Conservation (phyloP, 2,888 invertebrate genomes). For the Ophioninae sp. region DNA sequence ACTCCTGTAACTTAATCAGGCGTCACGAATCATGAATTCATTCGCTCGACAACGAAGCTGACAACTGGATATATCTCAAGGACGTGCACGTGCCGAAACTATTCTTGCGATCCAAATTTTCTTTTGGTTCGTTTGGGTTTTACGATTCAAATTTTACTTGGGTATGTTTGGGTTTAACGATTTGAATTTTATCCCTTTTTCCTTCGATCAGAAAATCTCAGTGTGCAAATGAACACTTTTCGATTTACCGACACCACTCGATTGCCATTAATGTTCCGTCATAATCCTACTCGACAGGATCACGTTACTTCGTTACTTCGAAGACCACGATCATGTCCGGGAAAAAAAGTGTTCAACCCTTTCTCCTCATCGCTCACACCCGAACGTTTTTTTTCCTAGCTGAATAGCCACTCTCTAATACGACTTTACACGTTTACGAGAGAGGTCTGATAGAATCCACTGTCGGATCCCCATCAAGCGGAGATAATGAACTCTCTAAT, state of each 20-base stretch:
- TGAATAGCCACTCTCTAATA: conserved; percentile 29
- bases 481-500: conserved; percentile 62
- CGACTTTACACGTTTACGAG: conserved; percentile 3
- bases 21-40: conserved; percentile 11
- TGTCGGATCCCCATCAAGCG: conserved; percentile 60
- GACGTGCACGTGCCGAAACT: not conserved
- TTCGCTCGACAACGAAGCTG: not conserved
- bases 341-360: conserved; percentile 25
- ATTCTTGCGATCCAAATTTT: not conserved
- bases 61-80: not conserved
- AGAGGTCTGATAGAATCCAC: conserved; percentile 50
- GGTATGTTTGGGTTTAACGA: too few species aligned
- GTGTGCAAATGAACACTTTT: not conserved
- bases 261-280: not conserved
- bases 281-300: not conserved
- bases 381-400: not conserved
- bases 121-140: too few species aligned
- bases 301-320: not conserved
- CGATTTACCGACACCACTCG: not conserved
- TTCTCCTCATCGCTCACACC: conserved; percentile 1
- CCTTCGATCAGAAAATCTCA: not conserved
- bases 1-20: conserved; percentile 31
- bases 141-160: too few species aligned
- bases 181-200: too few species aligned
- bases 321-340: not conserved